phyloP scores from a whole-genome alignment of 2,797 vertebrate species.

The Tachyglossus aculeatus region DNA sequence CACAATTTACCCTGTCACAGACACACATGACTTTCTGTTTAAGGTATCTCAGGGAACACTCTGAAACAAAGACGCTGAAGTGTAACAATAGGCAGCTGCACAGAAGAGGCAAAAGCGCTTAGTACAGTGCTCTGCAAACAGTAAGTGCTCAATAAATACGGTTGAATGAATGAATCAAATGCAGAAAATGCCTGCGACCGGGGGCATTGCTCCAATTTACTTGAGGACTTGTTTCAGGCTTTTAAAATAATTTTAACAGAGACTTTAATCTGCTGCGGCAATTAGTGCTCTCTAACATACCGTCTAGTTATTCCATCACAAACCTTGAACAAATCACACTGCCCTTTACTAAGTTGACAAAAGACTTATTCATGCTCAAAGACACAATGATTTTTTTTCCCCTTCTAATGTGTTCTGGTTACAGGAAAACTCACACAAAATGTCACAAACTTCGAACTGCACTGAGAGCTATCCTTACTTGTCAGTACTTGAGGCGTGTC shows the following conservation, averaged over 20 bases:
- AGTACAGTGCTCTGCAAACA: no score
- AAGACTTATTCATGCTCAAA: constrained; percentile 26
- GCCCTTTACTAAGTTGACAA: constrained; percentile 50
- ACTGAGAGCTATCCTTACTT: constrained; percentile 10
- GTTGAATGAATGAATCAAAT: no score
- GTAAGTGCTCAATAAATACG: no score
- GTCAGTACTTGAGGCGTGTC: constrained; percentile 1
- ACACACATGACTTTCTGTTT: constrained; percentile 61
- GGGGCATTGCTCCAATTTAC: constrained; percentile 47
- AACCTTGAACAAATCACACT: constrained; percentile 47
- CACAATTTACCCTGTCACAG: constrained; percentile 44
- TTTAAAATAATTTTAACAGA: constrained; percentile 49
- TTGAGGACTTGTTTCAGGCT: constrained; percentile 61
- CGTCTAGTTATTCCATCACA: constrained; percentile 49
- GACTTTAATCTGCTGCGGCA: constrained; percentile 63
- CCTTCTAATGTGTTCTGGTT: background rate
- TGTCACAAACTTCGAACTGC: no score
- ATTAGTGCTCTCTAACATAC: constrained; percentile 58
- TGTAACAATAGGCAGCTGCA: constrained; percentile 62
- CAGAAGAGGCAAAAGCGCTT: constrained; percentile 64
- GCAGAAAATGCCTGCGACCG: constrained; percentile 42
- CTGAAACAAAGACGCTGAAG: constrained; percentile 59
- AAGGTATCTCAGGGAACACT: constrained; percentile 60
- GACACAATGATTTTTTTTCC: constrained; percentile 9
- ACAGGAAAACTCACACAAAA: constrained; percentile 5